Percentiles rank a stretch among this genome's conserved stretches.
phyloP scores from a whole-genome alignment of 2,797 vertebrate genomes.

The Gastrophryne carolinensis region DNA sequence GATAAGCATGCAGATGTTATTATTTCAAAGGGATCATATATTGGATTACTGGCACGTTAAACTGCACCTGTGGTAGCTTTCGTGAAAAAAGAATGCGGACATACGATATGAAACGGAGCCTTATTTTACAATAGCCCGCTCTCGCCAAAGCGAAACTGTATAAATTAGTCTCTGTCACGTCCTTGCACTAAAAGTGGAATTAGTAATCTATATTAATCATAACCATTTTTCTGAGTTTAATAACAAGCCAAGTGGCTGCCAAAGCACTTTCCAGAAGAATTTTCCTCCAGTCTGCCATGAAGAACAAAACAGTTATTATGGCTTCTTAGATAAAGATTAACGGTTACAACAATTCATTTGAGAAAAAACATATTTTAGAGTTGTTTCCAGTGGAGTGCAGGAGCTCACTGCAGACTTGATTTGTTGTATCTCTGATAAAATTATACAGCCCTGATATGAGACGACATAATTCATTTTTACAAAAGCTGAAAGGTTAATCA shows the following conservation, averaged over 20 bases:
- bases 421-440: constrained; percentile 77
- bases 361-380: constrained; percentile 68
- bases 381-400: constrained; percentile 65
- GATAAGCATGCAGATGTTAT: constrained; percentile 26
- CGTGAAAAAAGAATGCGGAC: constrained; percentile 8
- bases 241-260: constrained; percentile 67
- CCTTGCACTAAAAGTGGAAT: constrained; percentile 68
- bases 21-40: constrained; percentile 34
- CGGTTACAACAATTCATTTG: constrained; percentile 73
- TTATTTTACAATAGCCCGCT: constrained; percentile 46
- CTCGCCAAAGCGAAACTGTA: constrained; percentile 49
- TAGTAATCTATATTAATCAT: constrained; percentile 74
- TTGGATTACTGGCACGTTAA: constrained; percentile 24
- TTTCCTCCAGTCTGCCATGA: constrained; percentile 59
- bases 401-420: constrained; percentile 64
- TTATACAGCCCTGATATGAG: constrained; percentile 68
- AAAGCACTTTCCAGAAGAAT: constrained; percentile 69
- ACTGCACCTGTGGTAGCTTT: constrained; percentile 38
- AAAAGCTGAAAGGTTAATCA: constrained; percentile 74
- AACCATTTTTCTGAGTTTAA: constrained; percentile 72
- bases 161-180: constrained; percentile 64
- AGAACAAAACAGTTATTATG: constrained; percentile 71
- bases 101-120: neutral
- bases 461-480: constrained; percentile 69
- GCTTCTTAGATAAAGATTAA: constrained; percentile 83